These are phyloP conservation scores for Netelia melanura DNA, from an alignment of 2,888 invertebrate genomes.

Conservation along the genomic window DNA sequence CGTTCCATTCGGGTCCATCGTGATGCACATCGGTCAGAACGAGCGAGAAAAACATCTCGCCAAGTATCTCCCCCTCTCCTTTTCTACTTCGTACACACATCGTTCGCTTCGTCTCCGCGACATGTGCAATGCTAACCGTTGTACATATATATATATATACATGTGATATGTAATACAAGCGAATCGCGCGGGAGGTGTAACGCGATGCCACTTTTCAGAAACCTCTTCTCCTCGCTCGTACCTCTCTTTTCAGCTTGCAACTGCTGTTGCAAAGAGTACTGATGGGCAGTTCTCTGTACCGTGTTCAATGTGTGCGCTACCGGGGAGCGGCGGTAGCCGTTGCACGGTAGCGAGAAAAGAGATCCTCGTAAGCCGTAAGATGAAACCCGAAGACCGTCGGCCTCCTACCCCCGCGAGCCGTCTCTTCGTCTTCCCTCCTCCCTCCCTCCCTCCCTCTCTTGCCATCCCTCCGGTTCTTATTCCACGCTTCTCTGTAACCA, in stretches of 20 bases:
- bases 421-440: conserved; percentile 28
- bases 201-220: conserved; percentile 72
- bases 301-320: conserved; percentile 36
- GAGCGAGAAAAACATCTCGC: conserved; percentile 69
- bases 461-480: conserved; percentile 9
- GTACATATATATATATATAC: conserved; percentile 40
- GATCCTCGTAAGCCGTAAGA: conserved; percentile 78
- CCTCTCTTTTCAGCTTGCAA: conserved; percentile 65
- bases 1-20: conserved; percentile 74
- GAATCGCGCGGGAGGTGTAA: conserved; percentile 72
- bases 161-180: conserved; percentile 39
- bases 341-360: conserved; percentile 75
- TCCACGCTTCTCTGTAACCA: conserved; percentile 1
- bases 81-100: conserved; percentile 5
- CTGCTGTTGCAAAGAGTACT: conserved; percentile 45
- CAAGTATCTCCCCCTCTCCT: conserved; percentile 45
- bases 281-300: conserved; percentile 27
- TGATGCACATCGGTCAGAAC: conserved; percentile 73
- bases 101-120: not conserved
- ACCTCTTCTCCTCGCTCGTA: conserved; percentile 63
- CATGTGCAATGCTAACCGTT: conserved; percentile 43
- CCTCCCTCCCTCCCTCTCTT: not conserved
- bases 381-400: conserved; percentile 73
- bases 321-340: conserved; percentile 47
- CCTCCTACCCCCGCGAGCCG: conserved; percentile 26